Percentiles rank a stretch among this genome's conserved stretches.
These are phyloP conservation scores for Brachyhypopomus gauderio DNA, from an alignment of 2,113 vertebrate species.

Conservation along the genomic window DNA sequence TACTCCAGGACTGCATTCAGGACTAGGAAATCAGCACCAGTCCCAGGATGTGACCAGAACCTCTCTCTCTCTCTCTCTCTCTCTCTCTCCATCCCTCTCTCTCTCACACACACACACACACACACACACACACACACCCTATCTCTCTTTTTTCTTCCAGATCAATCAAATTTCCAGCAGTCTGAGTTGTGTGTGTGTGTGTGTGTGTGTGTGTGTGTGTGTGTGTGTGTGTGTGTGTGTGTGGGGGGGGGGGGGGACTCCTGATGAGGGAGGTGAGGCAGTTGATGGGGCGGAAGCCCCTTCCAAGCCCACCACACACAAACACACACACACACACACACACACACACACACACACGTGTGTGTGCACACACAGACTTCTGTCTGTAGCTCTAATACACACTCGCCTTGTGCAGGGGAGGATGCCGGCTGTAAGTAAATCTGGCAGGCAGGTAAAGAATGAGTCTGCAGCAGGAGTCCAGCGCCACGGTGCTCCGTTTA, in stretches of 20 bases:
- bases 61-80: constrained; percentile 58
- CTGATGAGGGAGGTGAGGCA: constrained; percentile 43
- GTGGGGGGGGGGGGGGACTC: no score
- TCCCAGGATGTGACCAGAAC: constrained; percentile 78
- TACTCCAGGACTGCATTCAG: constrained; percentile 75
- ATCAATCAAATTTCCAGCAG: constrained; percentile 76
- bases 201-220: constrained; percentile 25
- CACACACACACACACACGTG: constrained; percentile 52
- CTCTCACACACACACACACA: no score
- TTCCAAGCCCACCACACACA: constrained; percentile 33
- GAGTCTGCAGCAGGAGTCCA: constrained; percentile 72
- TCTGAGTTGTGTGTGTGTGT: constrained; percentile 49
- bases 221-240: constrained; percentile 39
- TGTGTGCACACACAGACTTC: constrained; percentile 41
- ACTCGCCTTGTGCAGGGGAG: constrained; percentile 37
- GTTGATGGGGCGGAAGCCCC: constrained; percentile 20
- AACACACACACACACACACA: constrained; percentile 13
- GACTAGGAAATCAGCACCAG: constrained; percentile 76
- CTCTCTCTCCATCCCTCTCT: not conserved
- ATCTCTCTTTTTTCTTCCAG: constrained; percentile 50
- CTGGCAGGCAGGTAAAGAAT: constrained; percentile 71
- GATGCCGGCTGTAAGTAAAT: constrained; percentile 58
- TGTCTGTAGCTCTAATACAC: constrained; percentile 41
- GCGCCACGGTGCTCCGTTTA: constrained; percentile 72
- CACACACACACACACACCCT: no score